Evolutionary conservation across 2,888 invertebrate genomes (phyloP).

Genomic region (Drosophila kanekoi): DNA sequence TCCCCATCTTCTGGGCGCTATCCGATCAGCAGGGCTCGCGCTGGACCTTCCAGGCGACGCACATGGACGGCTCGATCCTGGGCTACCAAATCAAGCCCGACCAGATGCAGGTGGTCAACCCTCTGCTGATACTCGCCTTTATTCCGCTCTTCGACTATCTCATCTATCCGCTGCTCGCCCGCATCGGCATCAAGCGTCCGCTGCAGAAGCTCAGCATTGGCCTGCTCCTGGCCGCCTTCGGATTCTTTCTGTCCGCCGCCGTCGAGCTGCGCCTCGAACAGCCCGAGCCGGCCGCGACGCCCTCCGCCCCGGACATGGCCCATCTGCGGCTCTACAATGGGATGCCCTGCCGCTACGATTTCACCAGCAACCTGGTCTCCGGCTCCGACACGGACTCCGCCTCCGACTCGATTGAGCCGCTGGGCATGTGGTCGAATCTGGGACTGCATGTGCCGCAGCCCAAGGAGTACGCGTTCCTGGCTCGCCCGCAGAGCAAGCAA

Average conservation of each 20-base stretch:
- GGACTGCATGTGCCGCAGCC: slow-evolving; percentile 83
- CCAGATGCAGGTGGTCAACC: slow-evolving; percentile 98
- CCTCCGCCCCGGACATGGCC: slow-evolving; percentile 85
- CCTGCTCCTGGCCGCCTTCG: slow-evolving; percentile 92
- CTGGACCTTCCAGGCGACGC: slow-evolving; percentile 96
- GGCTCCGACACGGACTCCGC: background rate
- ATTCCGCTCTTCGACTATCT: slow-evolving; percentile 93
- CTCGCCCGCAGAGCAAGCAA: slow-evolving; percentile 63
- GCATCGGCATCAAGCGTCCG: slow-evolving; percentile 79
- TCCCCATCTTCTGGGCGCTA: slow-evolving; percentile 97
- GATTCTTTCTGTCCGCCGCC: slow-evolving; percentile 94
- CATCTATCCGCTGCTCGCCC: slow-evolving; percentile 81
- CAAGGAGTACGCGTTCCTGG: slow-evolving; percentile 83
- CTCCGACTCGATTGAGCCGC: slow-evolving; percentile 60
- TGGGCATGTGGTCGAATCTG: slow-evolving; percentile 85
- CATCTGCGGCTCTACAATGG: slow-evolving; percentile 91
- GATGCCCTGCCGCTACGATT: slow-evolving; percentile 86
- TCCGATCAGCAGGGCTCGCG: slow-evolving; percentile 97
- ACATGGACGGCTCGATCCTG: slow-evolving; percentile 90
- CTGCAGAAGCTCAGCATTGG: slow-evolving; percentile 88
- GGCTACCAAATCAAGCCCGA: slow-evolving; percentile 92
- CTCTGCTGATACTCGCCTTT: slow-evolving; percentile 92
- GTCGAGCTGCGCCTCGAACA: slow-evolving; percentile 91
- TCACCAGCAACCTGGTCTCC: slow-evolving; percentile 68
- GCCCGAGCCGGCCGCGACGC: slow-evolving; percentile 87